Evolutionary conservation across 2,888 invertebrate genomes (phyloP).

Genomic region (Cheilosia vulpina): DNA sequence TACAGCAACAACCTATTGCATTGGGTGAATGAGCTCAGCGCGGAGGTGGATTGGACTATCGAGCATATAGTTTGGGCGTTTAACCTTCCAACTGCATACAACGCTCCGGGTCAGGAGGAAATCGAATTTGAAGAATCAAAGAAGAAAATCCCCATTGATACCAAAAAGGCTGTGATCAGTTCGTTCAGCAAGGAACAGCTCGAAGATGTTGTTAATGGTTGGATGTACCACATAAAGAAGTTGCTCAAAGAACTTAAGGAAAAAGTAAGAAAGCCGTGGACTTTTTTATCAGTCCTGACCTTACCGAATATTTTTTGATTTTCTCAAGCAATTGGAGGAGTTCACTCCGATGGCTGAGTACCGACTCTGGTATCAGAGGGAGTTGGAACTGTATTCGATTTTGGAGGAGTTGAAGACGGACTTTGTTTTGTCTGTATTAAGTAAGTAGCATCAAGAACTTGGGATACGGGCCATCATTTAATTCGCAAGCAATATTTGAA

Average conservation of each 20-base stretch:
- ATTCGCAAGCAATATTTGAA: constrained; percentile 83
- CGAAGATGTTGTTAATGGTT: constrained; percentile 84
- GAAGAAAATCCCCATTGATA: constrained; percentile 81
- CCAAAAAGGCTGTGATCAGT: constrained; percentile 78
- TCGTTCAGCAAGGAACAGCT: constrained; percentile 83
- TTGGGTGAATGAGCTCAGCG: constrained; percentile 85
- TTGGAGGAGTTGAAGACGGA: constrained; percentile 92
- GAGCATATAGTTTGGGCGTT: constrained; percentile 82
- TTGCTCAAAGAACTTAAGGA: constrained; percentile 80
- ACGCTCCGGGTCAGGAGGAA: constrained; percentile 82
- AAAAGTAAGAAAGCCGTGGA: constrained; percentile 74
- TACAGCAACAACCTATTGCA: constrained; percentile 79
- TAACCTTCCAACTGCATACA: constrained; percentile 82
- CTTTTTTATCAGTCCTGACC: background rate
- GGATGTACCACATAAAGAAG: constrained; percentile 84
- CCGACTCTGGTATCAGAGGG: constrained; percentile 93
- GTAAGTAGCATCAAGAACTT: constrained; percentile 41
- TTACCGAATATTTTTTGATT: background rate
- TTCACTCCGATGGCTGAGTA: constrained; percentile 93
- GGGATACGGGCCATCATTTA: too few relatives aligned
- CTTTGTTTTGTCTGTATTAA: constrained; percentile 80
- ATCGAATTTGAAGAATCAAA: constrained; percentile 82
- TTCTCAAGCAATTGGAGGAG: constrained; percentile 85
- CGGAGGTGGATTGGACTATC: constrained; percentile 84
- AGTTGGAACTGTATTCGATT: constrained; percentile 90